These are phyloP conservation scores for Cryptops parisi DNA, from an alignment of 2,888 invertebrate genomes.

Conservation along the genomic window DNA sequence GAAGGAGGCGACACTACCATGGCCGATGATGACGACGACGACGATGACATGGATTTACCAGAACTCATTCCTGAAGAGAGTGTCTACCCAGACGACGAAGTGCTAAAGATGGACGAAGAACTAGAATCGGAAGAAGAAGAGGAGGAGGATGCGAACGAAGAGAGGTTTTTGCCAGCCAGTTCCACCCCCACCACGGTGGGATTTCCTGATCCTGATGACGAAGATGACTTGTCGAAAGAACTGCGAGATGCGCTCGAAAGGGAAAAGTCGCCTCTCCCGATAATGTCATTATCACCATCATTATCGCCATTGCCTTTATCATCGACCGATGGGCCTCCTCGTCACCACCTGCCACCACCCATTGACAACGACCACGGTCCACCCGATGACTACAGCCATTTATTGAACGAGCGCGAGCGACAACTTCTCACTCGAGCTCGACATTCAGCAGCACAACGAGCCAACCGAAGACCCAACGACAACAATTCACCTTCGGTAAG, in stretches of 20 bases:
- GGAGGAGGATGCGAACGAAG: not conserved
- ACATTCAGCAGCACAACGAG: too few relatives aligned
- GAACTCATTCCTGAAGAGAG: not conserved
- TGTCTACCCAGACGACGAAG: not conserved
- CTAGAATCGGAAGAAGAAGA: not conserved
- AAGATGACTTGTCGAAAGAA: constrained; percentile 11
- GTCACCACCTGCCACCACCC: not conserved
- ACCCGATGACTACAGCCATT: not conserved
- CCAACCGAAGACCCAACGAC: too few relatives aligned
- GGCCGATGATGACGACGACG: constrained; percentile 3
- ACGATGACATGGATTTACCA: not conserved
- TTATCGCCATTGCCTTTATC: not conserved
- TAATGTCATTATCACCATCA: too few relatives aligned
- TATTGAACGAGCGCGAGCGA: constrained; percentile 2
- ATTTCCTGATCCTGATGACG: too few relatives aligned
- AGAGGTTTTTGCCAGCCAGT: not conserved
- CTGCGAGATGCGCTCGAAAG: constrained; percentile 8
- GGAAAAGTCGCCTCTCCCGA: too few relatives aligned
- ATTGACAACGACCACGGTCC: too few relatives aligned
- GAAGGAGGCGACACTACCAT: constrained; percentile 13
- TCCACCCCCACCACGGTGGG: not conserved
- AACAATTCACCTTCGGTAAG: too few relatives aligned
- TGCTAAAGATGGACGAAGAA: constrained; percentile 4
- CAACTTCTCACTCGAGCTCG: not conserved
- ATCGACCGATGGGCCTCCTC: not conserved